Conservation (phyloP, 2,113 vertebrate genomes). For the Perca schrenkii region DNA sequence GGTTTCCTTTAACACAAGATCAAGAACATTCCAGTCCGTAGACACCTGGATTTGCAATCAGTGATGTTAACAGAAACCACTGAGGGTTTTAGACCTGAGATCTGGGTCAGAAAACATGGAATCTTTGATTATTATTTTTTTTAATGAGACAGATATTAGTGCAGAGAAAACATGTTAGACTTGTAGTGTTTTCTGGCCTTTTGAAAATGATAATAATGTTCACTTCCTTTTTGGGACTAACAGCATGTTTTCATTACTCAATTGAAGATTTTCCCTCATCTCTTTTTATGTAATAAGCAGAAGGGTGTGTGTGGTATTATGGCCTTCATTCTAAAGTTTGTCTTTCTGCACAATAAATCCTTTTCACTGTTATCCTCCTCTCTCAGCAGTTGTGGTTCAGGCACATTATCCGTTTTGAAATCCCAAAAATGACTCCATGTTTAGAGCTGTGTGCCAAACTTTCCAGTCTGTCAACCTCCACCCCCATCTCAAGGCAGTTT, state of each 20-base stretch:
- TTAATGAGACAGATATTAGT: neutral
- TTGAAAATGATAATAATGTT: neutral
- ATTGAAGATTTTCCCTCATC: conserved; percentile 17
- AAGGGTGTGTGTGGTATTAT: neutral
- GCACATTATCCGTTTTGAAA: conserved; percentile 33
- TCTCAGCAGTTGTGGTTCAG: conserved; percentile 56
- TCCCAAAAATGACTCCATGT: conserved; percentile 34
- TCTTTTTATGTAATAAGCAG: conserved; percentile 14
- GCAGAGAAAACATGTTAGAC: neutral
- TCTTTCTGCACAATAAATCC: conserved; percentile 19
- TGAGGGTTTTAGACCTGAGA: neutral
- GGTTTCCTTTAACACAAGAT: conserved; percentile 23
- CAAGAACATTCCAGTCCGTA: conserved; percentile 39
- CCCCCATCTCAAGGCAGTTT: conserved; percentile 20
- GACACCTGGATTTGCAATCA: conserved; percentile 68
- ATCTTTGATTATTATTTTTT: neutral
- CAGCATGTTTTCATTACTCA: conserved; percentile 51
- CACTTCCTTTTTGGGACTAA: neutral
- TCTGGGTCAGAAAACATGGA: neutral
- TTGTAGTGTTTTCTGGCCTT: neutral
- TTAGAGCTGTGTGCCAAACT: conserved; percentile 49
- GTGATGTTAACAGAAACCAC: neutral
- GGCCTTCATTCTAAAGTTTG: neutral
- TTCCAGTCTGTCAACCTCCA: conserved; percentile 54
- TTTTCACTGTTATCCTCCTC: conserved; percentile 17